Base-by-base conservation (phyloP, 2,797 vertebrate species). In the Chromobotia macracanthus region DNA sequence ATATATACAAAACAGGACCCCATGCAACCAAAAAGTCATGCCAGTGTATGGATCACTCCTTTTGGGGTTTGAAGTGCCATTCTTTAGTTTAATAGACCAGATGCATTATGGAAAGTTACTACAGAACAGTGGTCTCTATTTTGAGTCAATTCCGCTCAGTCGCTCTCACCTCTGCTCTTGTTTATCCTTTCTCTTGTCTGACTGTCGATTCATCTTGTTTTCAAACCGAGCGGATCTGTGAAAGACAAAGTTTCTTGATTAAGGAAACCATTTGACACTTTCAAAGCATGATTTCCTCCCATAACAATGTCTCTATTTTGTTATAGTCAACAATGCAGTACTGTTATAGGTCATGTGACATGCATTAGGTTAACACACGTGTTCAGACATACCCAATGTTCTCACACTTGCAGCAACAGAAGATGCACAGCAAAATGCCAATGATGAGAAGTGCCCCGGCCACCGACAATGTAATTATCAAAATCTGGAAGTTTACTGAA, bases 401-500 rank as follows among this genome's bases (percentile, higher is more conserved):
- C 82, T 93, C 94, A 90, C 94, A 96, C 86, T 96, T 95, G 92
- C 95, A 98, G 89, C 94, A 97, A 85, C 93, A 95, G 91, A 94
- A 96, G 81, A 97, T 91, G 85, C 96, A 98, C 81, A 95, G 2
- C 0, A 94, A 23, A 61, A 98, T 0, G 6, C 82, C 91, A 28
- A 99, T 87, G 65, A 99, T 92, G 70, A 97, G 16, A 1, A 89
- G 5, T 2, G 89, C 97, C 55, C 93, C 95, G 2, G 95, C 13
- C 84, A 98, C 96, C 0, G 96, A 94, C 90, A 98, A 80, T 0
- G 95, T 86, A 76, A 99, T 98, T 67, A 98, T 98, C 89, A 99
- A 50, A 0, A 86, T 93, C 94, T 97, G 95, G 51, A 99, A 99
- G 90, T 99, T 97, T 88, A 99, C 97, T 99, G 56, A 4, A 87